phyloP scores from a whole-genome alignment of 2,113 vertebrate species.

The Chaetura pelagica region DNA sequence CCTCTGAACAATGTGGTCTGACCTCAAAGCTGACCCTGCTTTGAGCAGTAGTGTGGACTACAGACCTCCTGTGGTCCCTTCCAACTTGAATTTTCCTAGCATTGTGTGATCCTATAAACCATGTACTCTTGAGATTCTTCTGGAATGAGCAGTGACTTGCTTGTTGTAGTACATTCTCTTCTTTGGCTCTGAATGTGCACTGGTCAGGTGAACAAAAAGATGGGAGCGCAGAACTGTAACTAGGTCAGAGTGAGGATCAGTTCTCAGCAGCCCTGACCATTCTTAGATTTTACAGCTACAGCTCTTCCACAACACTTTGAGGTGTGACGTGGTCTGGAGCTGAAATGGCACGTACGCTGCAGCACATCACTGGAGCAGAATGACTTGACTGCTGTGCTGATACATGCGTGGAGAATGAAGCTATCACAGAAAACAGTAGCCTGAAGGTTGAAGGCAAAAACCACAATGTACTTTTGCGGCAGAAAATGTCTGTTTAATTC shows the following conservation, averaged over 20 bases:
- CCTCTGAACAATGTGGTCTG: not conserved
- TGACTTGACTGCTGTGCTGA: not conserved
- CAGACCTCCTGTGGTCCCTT: not conserved
- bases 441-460: not conserved
- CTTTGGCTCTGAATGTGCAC: not conserved
- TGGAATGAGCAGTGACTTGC: not conserved
- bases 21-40: not conserved
- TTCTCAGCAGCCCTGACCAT: not conserved
- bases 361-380: not conserved
- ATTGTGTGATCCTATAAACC: not conserved
- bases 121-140: not conserved
- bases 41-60: not conserved
- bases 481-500: conserved; percentile 9
- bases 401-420: not conserved
- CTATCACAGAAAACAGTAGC: not conserved
- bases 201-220: not conserved
- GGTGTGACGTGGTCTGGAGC: not conserved
- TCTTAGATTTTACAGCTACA: not conserved
- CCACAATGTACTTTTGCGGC: not conserved
- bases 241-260: not conserved
- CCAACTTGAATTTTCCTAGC: not conserved
- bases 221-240: not conserved
- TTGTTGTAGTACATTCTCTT: not conserved
- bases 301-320: not conserved
- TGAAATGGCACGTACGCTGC: not conserved